Conservation (phyloP, 2,797 vertebrate genomes). For the Kryptopterus vitreolus region DNA sequence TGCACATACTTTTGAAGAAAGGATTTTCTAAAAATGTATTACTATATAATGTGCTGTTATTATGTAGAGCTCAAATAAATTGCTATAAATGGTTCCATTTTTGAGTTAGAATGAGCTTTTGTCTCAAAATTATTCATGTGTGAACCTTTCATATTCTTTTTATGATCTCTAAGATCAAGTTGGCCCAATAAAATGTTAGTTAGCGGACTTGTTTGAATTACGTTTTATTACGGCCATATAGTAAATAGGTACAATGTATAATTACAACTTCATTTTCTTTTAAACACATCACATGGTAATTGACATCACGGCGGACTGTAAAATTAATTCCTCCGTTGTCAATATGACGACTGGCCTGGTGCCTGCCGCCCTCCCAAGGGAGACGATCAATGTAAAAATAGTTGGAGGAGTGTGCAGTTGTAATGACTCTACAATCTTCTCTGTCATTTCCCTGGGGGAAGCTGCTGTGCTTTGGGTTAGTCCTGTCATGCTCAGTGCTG, state of each 20-base stretch:
- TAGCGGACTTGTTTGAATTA: neutral
- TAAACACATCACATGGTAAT: neutral
- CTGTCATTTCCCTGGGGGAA: slow-evolving; percentile 43
- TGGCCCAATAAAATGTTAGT: neutral
- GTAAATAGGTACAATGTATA: neutral
- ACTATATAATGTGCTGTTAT: neutral
- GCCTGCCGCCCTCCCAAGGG: slow-evolving; percentile 34
- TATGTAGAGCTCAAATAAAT: neutral
- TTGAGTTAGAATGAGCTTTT: neutral
- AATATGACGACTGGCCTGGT: slow-evolving; percentile 59
- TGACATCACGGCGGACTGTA: slow-evolving; percentile 12
- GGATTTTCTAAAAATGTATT: neutral
- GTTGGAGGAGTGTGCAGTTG: slow-evolving; percentile 43
- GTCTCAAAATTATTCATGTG: neutral
- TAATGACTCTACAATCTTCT: slow-evolving; percentile 41
- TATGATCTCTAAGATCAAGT: neutral
- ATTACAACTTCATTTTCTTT: neutral
- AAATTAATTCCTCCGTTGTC: slow-evolving; percentile 52
- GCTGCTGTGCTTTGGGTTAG: slow-evolving; percentile 31
- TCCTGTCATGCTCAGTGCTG: slow-evolving; percentile 32
- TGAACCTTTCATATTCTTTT: neutral
- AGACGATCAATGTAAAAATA: slow-evolving; percentile 50
- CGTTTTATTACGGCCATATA: neutral
- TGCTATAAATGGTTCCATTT: neutral
- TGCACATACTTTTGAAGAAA: neutral